Conservation (phyloP, 2,113 vertebrate genomes). For the Heptranchias perlo region DNA sequence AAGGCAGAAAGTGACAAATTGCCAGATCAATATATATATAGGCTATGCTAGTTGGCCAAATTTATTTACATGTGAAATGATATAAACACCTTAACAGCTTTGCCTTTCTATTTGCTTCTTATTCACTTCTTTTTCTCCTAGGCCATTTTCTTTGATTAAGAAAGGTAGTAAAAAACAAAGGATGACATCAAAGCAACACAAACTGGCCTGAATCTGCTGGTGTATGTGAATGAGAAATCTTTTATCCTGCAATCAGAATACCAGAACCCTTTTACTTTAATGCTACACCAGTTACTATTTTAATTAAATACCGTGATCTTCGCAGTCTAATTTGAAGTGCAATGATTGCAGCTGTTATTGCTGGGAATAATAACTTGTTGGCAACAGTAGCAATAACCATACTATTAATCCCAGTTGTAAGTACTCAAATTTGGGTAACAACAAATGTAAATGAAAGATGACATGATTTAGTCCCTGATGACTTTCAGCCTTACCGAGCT, state of each 20-base stretch:
- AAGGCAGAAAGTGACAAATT: neutral
- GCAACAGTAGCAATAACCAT: neutral
- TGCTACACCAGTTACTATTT: neutral
- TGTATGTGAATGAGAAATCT: neutral
- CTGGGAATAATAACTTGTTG: neutral
- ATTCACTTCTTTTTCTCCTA: neutral
- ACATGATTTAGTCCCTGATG: constrained; percentile 1
- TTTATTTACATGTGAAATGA: neutral
- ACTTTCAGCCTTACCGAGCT: neutral
- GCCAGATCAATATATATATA: neutral
- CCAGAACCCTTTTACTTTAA: neutral
- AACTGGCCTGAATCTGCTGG: neutral
- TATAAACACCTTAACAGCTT: neutral
- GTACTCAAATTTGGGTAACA: neutral
- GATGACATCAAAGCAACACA: neutral
- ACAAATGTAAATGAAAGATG: neutral
- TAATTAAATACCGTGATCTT: constrained; percentile 9
- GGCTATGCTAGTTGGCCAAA: neutral
- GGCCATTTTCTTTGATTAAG: neutral
- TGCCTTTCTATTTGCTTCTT: neutral
- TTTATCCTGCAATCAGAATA: neutral
- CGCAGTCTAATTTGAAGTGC: neutral
- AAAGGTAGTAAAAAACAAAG: neutral
- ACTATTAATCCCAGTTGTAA: constrained; percentile 15
- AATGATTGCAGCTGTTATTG: constrained; percentile 19